Base-by-base conservation (phyloP, 2,113 vertebrate genomes). In the Paratilapia polleni region DNA sequence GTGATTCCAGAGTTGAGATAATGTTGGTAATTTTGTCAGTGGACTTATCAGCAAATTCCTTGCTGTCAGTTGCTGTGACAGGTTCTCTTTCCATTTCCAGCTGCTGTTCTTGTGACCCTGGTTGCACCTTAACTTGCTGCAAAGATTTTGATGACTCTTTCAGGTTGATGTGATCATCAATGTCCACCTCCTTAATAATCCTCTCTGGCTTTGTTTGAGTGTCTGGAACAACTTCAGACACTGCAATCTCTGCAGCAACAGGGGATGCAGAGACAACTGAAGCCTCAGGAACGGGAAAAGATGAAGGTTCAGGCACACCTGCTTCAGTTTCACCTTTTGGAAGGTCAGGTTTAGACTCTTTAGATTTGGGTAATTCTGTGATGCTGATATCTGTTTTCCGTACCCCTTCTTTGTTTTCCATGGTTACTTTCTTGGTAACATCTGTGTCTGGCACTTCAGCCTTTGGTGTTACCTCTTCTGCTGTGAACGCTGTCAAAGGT, bases 291-390 rank as follows among this genome's bases (percentile, higher is more conserved):
- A 60, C 73, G 76, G 79, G 52, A 34, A 70, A 4, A 62, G 56
- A 26, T 1, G 74, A 73, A 78, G 66, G 17, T 36, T 56, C 19
- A 68, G n/a, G 54, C 59, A 20, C 85, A 58, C 8, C 13, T 62
- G 7, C 54, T 57, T 81, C 26, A 76, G 2, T 12, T 82, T 83
- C 74, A 20, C 38, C 94, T 94, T 89, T 68, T 93, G 92, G 80
- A 82, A 83, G 8, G 8, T 83, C 95, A 0, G 64, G 20, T 93
- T 96, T 96, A 28, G 88, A 80, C 57, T 91, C 90, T 28, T 61
- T 60, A 49, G 87, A 78, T 83, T 88, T 52, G 36, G 84, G 38
- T 41, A 19, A 20, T 61, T 91, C 47, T 70, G 60, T 38, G 13
- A 11, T 8, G 63, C 12, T 57, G 5, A 24, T 8, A 1, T 89